These are phyloP conservation scores for Heliconius cydno DNA, from an alignment of 2,888 invertebrate species.

Conservation along the genomic window DNA sequence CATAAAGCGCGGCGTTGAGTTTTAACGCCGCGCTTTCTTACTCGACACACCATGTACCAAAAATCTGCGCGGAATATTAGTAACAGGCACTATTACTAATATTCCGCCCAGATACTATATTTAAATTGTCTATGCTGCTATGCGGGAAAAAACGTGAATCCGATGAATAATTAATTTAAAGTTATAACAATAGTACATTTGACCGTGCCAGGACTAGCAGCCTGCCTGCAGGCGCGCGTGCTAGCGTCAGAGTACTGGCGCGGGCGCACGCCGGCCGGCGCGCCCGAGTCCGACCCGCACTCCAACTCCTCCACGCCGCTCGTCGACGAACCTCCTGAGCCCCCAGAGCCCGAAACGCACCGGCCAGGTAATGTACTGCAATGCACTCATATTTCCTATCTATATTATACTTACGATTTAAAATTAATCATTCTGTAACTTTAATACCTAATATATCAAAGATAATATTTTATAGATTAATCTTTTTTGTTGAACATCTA, in stretches of 20 bases:
- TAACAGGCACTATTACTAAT: too few species aligned
- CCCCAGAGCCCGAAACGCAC: constrained; percentile 63
- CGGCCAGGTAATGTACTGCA: constrained; percentile 64
- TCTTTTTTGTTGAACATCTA: too few species aligned
- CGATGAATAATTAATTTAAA: neutral
- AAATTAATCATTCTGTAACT: too few species aligned
- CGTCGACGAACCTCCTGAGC: constrained; percentile 77
- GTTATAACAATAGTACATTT: neutral
- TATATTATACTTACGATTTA: neutral
- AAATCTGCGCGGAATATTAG: neutral
- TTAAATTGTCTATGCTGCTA: neutral
- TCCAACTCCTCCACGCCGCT: constrained; percentile 86
- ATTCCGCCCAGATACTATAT: too few species aligned
- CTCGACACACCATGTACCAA: neutral
- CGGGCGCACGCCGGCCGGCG: constrained; percentile 73
- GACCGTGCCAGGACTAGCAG: constrained; percentile 86
- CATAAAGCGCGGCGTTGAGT: neutral
- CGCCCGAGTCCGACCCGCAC: constrained; percentile 82
- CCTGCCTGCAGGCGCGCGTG: constrained; percentile 91
- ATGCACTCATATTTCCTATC: neutral
- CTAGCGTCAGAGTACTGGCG: constrained; percentile 86
- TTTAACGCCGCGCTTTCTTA: too few species aligned
- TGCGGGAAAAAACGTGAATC: too few species aligned
- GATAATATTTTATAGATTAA: too few species aligned
- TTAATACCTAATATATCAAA: too few species aligned